A percentile compares a stretch with the other conserved stretches of the same genome.
Evolutionary conservation across 1,140 invertebrate species (phyloP).

Genomic region (Diorhabda elongata): DNA sequence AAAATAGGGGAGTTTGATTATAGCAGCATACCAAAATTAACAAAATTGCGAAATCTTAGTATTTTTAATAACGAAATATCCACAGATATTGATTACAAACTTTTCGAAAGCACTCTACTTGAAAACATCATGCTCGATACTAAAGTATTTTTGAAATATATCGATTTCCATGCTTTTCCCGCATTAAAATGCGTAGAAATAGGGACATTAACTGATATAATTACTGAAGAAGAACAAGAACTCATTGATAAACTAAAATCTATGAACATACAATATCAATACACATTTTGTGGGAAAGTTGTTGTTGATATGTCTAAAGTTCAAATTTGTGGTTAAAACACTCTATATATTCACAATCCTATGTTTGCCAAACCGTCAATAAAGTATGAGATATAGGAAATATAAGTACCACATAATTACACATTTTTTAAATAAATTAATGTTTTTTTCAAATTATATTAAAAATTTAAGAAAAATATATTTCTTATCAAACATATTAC

Average conservation of each 20-base stretch:
- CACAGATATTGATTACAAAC: background rate
- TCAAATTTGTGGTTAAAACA: background rate
- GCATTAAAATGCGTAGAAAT: background rate
- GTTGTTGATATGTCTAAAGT: background rate
- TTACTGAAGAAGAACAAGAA: background rate
- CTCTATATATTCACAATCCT: background rate
- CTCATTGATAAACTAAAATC: background rate
- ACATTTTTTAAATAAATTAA: no score
- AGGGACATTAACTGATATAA: background rate
- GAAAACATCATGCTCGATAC: background rate
- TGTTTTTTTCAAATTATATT: no score
- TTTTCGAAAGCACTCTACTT: background rate
- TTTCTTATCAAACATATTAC: no score
- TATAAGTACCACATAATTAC: no score
- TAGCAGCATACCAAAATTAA: background rate
- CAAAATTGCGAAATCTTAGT: background rate
- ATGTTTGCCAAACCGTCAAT: background rate
- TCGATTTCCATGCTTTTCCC: background rate
- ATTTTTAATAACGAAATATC: background rate
- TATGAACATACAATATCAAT: background rate
- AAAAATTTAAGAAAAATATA: no score
- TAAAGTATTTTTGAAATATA: background rate
- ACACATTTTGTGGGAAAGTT: background rate
- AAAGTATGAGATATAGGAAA: no score
- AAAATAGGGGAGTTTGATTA: background rate